phyloP scores from a whole-genome alignment of 2,113 vertebrate genomes.

The Odontophorus gujanensis region DNA sequence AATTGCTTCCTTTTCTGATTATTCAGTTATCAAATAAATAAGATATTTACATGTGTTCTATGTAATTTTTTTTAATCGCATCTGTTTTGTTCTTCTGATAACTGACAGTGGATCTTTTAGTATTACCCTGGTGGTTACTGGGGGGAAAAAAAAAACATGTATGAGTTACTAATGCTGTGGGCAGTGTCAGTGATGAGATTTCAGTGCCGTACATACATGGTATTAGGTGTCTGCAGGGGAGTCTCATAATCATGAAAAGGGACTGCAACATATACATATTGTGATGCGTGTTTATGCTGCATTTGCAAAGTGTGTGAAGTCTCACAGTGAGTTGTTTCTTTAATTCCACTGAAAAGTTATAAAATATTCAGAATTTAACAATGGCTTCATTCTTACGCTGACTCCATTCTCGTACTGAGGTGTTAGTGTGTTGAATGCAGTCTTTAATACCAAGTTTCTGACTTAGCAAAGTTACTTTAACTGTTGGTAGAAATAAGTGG shows the following conservation, averaged over 20 bases:
- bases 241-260: neutral
- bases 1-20: neutral
- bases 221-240: neutral
- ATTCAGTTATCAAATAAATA: neutral
- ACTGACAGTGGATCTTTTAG: rapidly evolving
- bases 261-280: neutral
- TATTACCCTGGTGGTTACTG: neutral
- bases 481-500: slow-evolving; percentile 69
- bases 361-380: slow-evolving; percentile 66
- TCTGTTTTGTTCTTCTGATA: neutral
- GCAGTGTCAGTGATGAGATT: neutral
- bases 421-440: slow-evolving; percentile 77
- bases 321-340: slow-evolving; percentile 63
- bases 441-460: slow-evolving; percentile 70
- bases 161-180: neutral
- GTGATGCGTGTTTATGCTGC: neutral
- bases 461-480: slow-evolving; percentile 65
- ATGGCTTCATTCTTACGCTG: slow-evolving; percentile 64
- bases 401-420: slow-evolving; percentile 68
- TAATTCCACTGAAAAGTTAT: slow-evolving; percentile 65
- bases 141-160: neutral
- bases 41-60: neutral
- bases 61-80: neutral
- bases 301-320: slow-evolving; percentile 25
- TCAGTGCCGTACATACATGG: neutral